These are phyloP conservation scores for Drosophila atripex DNA, from an alignment of 2,888 invertebrate species.

Conservation along the genomic window DNA sequence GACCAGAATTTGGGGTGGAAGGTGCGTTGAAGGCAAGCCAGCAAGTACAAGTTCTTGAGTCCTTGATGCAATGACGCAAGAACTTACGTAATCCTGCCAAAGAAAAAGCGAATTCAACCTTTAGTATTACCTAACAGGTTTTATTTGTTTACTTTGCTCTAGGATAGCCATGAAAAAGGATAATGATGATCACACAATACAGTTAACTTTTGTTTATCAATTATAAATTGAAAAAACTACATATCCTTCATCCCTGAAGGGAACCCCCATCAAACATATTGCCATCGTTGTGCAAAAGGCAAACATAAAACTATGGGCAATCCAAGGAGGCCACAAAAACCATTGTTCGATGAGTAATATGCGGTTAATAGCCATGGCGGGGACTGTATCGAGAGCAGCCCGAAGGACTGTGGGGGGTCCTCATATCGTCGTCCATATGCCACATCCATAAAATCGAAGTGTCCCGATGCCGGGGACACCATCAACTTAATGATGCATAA, in stretches of 20 bases:
- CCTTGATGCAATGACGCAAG: conserved; percentile 63
- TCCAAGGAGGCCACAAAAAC: conserved; percentile 53
- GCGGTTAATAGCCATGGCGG: conserved; percentile 64
- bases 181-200: too few species aligned
- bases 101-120: background rate
- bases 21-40: conserved; percentile 27
- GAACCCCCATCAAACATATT: conserved; percentile 51
- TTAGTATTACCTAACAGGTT: conserved; percentile 13
- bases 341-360: conserved; percentile 74
- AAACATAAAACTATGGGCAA: conserved; percentile 46
- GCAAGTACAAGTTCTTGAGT: conserved; percentile 60
- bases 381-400: conserved; percentile 3
- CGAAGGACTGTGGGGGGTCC: background rate
- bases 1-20: background rate
- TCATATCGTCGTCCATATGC: conserved; percentile 61
- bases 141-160: background rate
- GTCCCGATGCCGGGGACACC: conserved; percentile 51
- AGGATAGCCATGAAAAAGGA: too few species aligned
- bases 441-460: conserved; percentile 71
- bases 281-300: conserved; percentile 25
- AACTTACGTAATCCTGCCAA: conserved; percentile 52
- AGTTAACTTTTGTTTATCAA: background rate
- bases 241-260: background rate
- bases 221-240: background rate
- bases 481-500: conserved; percentile 79